Evolutionary conservation across 2,797 vertebrate species (phyloP).

Genomic region (Apogon hyalosoma): DNA sequence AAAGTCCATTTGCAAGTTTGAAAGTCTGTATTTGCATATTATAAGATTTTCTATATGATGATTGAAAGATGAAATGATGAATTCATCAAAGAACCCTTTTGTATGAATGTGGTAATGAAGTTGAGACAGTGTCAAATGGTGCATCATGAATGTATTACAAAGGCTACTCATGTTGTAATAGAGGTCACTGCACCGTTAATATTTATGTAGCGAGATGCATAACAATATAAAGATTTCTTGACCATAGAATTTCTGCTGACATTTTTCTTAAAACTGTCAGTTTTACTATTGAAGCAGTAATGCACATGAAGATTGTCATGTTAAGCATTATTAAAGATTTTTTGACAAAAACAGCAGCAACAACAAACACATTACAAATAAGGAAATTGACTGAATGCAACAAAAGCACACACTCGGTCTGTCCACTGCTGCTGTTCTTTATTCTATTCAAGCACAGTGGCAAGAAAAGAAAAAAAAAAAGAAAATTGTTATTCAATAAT

Average conservation of each 20-base stretch:
- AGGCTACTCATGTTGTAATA: conserved; percentile 26
- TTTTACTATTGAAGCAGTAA: not conserved
- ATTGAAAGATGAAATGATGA: too few species aligned
- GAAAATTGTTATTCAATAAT: conserved; percentile 56
- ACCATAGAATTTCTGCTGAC: too few species aligned
- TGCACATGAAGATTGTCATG: conserved; percentile 6
- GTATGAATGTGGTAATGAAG: not conserved
- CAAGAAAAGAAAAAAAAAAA: not conserved
- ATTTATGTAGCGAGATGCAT: conserved; percentile 10
- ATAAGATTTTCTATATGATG: not conserved
- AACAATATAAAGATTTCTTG: not conserved
- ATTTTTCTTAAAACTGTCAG: too few species aligned
- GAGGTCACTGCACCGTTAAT: conserved; percentile 17
- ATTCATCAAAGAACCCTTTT: not conserved
- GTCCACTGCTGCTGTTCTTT: too few species aligned
- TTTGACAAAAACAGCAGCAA: not conserved
- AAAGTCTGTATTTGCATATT: not conserved
- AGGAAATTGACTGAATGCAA: conserved; percentile 18
- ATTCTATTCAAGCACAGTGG: conserved; percentile 5
- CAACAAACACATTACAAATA: not conserved
- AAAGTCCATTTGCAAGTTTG: not conserved
- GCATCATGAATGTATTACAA: conserved; percentile 21
- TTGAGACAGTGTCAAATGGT: conserved; percentile 1
- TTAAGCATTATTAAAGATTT: conserved; percentile 8
- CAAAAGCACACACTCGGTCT: not conserved